phyloP scores from a whole-genome alignment of 2,113 vertebrate species.

The Halcyon senegalensis region DNA sequence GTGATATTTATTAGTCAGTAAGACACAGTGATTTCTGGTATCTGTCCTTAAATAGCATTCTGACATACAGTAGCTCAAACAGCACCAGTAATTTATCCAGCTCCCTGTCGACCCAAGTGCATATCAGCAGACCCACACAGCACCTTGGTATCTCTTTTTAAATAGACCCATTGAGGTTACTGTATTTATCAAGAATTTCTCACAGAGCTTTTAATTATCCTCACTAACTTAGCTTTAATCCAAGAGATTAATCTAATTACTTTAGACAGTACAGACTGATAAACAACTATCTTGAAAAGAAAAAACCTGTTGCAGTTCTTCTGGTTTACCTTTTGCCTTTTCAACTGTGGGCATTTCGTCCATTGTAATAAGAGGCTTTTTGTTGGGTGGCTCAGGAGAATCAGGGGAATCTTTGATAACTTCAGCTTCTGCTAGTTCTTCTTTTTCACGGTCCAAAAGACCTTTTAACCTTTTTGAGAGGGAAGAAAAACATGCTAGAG shows the following conservation, averaged over 20 bases:
- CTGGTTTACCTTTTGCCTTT: constrained; percentile 89
- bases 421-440: constrained; percentile 88
- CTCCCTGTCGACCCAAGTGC: not conserved
- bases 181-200: not conserved
- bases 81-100: not conserved
- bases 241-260: not conserved
- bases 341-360: constrained; percentile 87
- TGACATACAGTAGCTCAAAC: not conserved
- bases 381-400: constrained; percentile 95
- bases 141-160: not conserved
- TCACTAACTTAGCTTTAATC: not conserved
- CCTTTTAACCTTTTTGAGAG: constrained; percentile 83
- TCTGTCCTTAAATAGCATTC: not conserved
- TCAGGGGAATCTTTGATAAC: constrained; percentile 98
- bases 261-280: not conserved
- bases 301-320: not conserved
- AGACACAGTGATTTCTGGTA: not conserved
- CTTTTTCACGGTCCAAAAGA: constrained; percentile 88
- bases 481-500: not conserved
- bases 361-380: constrained; percentile 89
- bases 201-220: not conserved
- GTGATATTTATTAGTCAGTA: not conserved
- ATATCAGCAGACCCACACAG: not conserved
- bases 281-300: not conserved
- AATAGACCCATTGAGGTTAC: not conserved